Conservation (phyloP, 2,888 invertebrate genomes). For the Xylocampa areola region DNA sequence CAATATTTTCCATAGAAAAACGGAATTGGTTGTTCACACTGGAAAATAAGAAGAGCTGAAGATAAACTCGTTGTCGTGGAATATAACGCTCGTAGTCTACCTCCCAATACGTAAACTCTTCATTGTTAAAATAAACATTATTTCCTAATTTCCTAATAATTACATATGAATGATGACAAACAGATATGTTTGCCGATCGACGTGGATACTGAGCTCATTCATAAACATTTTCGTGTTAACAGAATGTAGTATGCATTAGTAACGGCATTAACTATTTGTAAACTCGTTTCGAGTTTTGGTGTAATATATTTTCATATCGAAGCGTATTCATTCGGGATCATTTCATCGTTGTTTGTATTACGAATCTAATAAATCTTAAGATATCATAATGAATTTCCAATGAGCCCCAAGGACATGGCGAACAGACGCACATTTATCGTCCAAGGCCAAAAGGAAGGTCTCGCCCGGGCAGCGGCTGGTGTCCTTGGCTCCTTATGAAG, state of each 20-base stretch:
- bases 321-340: background rate
- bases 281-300: conserved; percentile 1
- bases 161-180: conserved; percentile 42
- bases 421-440: conserved; percentile 64
- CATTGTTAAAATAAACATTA: too few relatives aligned
- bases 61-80: too few relatives aligned
- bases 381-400: conserved; percentile 33
- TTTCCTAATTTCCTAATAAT: too few relatives aligned
- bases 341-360: conserved; percentile 1
- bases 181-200: conserved; percentile 39
- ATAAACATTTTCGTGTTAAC: conserved; percentile 53
- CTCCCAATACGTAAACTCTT: too few relatives aligned
- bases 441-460: conserved; percentile 74
- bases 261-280: conserved; percentile 4
- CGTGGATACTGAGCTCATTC: conserved; percentile 40
- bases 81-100: too few relatives aligned
- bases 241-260: conserved; percentile 19
- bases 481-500: conserved; percentile 74
- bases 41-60: too few relatives aligned
- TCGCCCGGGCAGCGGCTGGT: conserved; percentile 67
- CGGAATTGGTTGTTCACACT: too few relatives aligned
- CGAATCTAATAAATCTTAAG: conserved; percentile 15
- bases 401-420: conserved; percentile 68
- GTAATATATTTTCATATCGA: conserved; percentile 2
- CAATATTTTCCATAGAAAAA: too few relatives aligned